Conservation (phyloP, 2,888 invertebrate genomes). For the Keiferia lycopersicella region DNA sequence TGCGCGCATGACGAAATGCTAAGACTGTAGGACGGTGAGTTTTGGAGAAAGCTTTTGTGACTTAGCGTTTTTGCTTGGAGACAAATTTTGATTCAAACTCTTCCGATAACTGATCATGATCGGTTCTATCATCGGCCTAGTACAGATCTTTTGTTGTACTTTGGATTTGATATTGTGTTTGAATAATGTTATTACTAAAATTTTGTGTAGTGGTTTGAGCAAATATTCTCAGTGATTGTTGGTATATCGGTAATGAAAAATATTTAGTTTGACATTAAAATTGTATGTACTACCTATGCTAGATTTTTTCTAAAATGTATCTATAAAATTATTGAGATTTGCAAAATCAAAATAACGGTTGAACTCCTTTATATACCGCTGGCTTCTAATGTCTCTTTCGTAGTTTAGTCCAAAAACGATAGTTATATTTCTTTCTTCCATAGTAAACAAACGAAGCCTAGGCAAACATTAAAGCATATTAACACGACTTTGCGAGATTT, state of each 20-base stretch:
- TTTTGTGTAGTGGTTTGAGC: too few species aligned
- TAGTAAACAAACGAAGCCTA: constrained; percentile 41
- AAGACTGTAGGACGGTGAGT: background rate
- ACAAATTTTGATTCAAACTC: constrained; percentile 16
- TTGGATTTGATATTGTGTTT: background rate
- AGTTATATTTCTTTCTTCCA: constrained; percentile 18
- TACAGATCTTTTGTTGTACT: background rate
- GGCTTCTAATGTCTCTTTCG: background rate
- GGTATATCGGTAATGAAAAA: too few species aligned
- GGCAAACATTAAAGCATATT: constrained; percentile 51
- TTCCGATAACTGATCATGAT: constrained; percentile 2
- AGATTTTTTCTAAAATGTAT: too few species aligned
- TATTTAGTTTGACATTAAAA: too few species aligned
- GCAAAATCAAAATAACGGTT: background rate
- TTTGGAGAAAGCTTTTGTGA: constrained; percentile 23
- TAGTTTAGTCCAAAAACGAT: constrained; percentile 8
- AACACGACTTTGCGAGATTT: constrained; percentile 58
- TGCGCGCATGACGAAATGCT: constrained; percentile 56
- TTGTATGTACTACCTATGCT: too few species aligned
- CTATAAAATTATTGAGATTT: background rate
- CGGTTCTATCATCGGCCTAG: background rate
- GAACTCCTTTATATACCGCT: background rate
- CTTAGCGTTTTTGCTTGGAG: constrained; percentile 14
- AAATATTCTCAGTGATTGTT: too few species aligned
- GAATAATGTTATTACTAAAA: too few species aligned